Evolutionary conservation across 2,113 vertebrate species (phyloP).

Genomic region (Ammodytes dubius): DNA sequence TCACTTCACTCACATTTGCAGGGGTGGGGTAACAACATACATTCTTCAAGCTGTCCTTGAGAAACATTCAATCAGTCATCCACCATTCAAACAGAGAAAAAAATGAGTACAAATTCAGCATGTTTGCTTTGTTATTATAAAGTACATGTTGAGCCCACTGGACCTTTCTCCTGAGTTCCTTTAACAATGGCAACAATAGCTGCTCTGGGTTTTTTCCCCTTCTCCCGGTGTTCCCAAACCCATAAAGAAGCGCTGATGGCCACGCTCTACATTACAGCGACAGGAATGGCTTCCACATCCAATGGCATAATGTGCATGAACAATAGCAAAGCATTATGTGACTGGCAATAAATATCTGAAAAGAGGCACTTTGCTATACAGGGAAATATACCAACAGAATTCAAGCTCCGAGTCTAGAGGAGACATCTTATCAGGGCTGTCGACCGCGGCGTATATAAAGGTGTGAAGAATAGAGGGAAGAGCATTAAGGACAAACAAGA

Average conservation of each 20-base stretch:
- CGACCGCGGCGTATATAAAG: slow-evolving; percentile 6
- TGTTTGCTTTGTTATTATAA: slow-evolving; percentile 57
- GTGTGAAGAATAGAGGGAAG: slow-evolving; percentile 40
- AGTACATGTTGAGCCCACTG: slow-evolving; percentile 25
- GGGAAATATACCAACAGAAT: slow-evolving; percentile 57
- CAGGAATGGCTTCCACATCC: slow-evolving; percentile 70
- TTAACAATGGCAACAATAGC: slow-evolving; percentile 51
- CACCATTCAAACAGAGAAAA: slow-evolving; percentile 32
- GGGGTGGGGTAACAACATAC: slow-evolving; percentile 38
- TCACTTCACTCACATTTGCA: slow-evolving; percentile 26
- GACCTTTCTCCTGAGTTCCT: slow-evolving; percentile 24
- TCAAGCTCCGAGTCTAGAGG: slow-evolving; percentile 33
- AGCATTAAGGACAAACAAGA: slow-evolving; percentile 37
- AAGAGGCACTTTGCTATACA: slow-evolving; percentile 63
- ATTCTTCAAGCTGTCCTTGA: slow-evolving; percentile 63
- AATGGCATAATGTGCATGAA: slow-evolving; percentile 71
- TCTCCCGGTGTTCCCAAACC: slow-evolving; percentile 46
- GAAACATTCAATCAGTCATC: slow-evolving; percentile 47
- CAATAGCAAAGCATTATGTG: slow-evolving; percentile 75
- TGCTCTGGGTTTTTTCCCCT: slow-evolving; percentile 35
- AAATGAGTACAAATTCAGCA: slow-evolving; percentile 37
- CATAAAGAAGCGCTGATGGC: slow-evolving; percentile 65
- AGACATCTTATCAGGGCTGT: slow-evolving; percentile 51
- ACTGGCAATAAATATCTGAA: slow-evolving; percentile 76
- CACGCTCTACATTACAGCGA: slow-evolving; percentile 60